phyloP scores from a whole-genome alignment of 2,888 invertebrate species.

The Agrochola lychnidis region DNA sequence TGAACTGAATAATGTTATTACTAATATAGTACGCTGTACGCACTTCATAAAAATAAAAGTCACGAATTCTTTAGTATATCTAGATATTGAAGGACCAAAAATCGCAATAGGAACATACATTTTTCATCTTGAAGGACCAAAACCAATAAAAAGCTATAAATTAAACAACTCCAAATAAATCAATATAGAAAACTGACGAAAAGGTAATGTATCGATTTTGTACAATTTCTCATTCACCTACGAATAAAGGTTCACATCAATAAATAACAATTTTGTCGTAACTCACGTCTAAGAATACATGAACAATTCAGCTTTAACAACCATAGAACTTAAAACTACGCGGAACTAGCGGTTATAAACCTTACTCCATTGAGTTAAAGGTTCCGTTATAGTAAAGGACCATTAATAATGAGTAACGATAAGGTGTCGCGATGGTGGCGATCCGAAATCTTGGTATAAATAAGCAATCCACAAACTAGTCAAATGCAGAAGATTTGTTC shows the following conservation, averaged over 20 bases:
- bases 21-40: constrained; percentile 4
- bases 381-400: constrained; percentile 28
- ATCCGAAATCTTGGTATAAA: constrained; percentile 59
- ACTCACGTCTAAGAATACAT: constrained; percentile 47
- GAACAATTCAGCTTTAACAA: constrained; percentile 45
- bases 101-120: too few species aligned
- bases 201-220: constrained; percentile 20
- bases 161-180: constrained; percentile 1
- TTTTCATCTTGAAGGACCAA: background rate
- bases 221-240: constrained; percentile 43
- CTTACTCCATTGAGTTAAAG: constrained; percentile 28
- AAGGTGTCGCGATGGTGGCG: constrained; percentile 56
- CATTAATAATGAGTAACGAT: constrained; percentile 65
- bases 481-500: constrained; percentile 26
- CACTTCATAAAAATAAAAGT: background rate
- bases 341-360: constrained; percentile 28
- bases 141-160: background rate
- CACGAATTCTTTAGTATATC: background rate
- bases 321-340: constrained; percentile 14
- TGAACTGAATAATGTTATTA: constrained; percentile 59
- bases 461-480: constrained; percentile 19
- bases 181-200: constrained; percentile 18
- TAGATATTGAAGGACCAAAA: too few species aligned
- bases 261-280: constrained; percentile 56
- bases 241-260: constrained; percentile 37